These are phyloP conservation scores for Noturus placidus DNA, from an alignment of 2,113 vertebrate genomes.

Conservation along the genomic window DNA sequence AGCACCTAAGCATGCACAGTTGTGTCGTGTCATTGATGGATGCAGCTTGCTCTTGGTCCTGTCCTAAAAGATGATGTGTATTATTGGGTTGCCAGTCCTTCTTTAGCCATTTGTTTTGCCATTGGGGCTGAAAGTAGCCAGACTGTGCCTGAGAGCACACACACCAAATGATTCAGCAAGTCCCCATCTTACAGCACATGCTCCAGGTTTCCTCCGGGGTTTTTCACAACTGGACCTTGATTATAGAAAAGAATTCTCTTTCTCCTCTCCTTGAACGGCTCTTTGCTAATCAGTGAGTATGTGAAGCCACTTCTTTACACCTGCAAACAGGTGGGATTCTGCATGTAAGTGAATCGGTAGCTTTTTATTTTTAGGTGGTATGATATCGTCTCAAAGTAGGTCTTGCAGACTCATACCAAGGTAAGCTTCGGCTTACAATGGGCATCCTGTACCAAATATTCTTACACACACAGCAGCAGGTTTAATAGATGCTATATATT, in stretches of 20 bases:
- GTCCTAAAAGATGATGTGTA: slow-evolving; percentile 28
- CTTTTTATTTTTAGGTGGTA: background rate
- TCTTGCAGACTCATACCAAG: background rate
- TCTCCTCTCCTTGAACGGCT: background rate
- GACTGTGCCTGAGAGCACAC: slow-evolving; percentile 62
- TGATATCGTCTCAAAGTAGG: background rate
- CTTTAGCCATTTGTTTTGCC: slow-evolving; percentile 59
- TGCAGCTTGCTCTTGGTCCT: slow-evolving; percentile 20
- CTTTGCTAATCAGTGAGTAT: background rate
- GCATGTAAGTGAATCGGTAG: background rate
- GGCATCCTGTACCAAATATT: slow-evolving; percentile 15
- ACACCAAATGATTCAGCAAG: slow-evolving; percentile 64
- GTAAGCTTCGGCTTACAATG: slow-evolving; percentile 19
- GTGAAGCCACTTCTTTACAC: background rate
- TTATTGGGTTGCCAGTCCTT: slow-evolving; percentile 49
- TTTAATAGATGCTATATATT: slow-evolving; percentile 16
- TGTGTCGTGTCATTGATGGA: slow-evolving; percentile 23
- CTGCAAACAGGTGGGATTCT: background rate
- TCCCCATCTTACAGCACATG: slow-evolving; percentile 51
- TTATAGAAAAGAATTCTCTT: slow-evolving; percentile 38
- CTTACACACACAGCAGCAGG: background rate
- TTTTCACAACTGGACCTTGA: slow-evolving; percentile 51
- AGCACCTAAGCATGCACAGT: slow-evolving; percentile 4
- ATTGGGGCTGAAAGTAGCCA: slow-evolving; percentile 67
- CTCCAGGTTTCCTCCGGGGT: slow-evolving; percentile 58